Conservation (phyloP, 2,888 invertebrate species). For the Strigamia crassipes region DNA sequence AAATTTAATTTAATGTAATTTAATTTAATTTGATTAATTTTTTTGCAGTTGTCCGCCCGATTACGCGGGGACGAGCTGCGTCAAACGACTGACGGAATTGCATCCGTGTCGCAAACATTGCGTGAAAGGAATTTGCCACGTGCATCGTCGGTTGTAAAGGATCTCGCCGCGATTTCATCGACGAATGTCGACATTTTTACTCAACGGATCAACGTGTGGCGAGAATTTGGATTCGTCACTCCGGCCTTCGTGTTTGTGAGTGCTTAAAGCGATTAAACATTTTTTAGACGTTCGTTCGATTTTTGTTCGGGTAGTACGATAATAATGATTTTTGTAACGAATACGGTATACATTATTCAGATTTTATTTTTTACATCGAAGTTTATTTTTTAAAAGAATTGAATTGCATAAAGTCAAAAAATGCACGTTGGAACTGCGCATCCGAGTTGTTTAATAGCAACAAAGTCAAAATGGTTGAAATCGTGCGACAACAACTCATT, state of each 20-base stretch:
- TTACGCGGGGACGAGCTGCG: constrained; percentile 54
- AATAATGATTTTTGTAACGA: too few relatives aligned
- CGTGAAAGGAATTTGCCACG: constrained; percentile 46
- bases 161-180: constrained; percentile 62
- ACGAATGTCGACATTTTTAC: constrained; percentile 62
- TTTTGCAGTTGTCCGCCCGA: constrained; percentile 52
- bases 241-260: constrained; percentile 60
- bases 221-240: constrained; percentile 56
- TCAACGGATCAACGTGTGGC: constrained; percentile 64
- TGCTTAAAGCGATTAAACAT: constrained; percentile 48
- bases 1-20: too few relatives aligned
- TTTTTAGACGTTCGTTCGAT: too few relatives aligned
- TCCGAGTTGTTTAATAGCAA: too few relatives aligned
- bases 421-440: too few relatives aligned
- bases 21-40: too few relatives aligned
- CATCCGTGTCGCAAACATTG: constrained; percentile 49
- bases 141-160: constrained; percentile 58
- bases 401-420: too few relatives aligned
- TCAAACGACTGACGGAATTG: constrained; percentile 46
- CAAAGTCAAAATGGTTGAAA: too few relatives aligned
- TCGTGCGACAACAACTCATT: too few relatives aligned
- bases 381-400: too few relatives aligned
- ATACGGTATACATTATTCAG: too few relatives aligned
- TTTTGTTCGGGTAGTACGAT: constrained; percentile 55
- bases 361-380: too few relatives aligned